Evolutionary conservation across 1,140 invertebrate species (phyloP), one percentile per base, ranked within the genome.

Genomic region (Harlomillsia oculata): DNA sequence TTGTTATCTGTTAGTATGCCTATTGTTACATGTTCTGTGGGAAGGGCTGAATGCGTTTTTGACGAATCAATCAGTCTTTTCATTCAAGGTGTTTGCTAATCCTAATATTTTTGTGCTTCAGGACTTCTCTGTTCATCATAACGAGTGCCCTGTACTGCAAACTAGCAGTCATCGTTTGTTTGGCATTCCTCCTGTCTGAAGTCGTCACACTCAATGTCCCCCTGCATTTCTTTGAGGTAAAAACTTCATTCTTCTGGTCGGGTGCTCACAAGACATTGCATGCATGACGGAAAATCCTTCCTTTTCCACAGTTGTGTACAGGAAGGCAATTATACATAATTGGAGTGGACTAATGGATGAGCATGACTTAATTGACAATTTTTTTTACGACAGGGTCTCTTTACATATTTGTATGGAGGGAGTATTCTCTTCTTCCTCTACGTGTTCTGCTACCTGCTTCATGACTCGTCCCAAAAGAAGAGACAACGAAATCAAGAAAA

Each of bases 391-490:
- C 70, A 98, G 82, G 89, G 87, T 56, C 96, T 97, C 77, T 97
- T 96, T 77, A 90, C 94, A 40, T 98, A 95, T 74, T 79, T 98
- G 40, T 97, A 97, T 74, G 85, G 87, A 63, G 82, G 85, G 72
- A 95, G 90, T 74, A 91, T 97, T 69, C 74, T 95, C 59, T 97
- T 97, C 77, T 80, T 97, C 64, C 76, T 95, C 62, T 97, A 97
- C 75, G 89, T 96, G 41, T 96, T 96, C 78, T 89, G 89, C 74
- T 97, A 95, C 78, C 78, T 98, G 55, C 81, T 97, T 53, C 87
- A 91, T 78, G 88, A 92, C 72, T 85, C 85, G 74, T 79, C 70
- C 56, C 82, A 84, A 51, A 83, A 84, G 66, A 85, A 86, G 70
- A 79, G 79, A 41, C 80, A 84, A 58, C 81, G 82, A 67, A 81